Base-by-base conservation (phyloP, 2,113 vertebrate species). In the Columba janthina region DNA sequence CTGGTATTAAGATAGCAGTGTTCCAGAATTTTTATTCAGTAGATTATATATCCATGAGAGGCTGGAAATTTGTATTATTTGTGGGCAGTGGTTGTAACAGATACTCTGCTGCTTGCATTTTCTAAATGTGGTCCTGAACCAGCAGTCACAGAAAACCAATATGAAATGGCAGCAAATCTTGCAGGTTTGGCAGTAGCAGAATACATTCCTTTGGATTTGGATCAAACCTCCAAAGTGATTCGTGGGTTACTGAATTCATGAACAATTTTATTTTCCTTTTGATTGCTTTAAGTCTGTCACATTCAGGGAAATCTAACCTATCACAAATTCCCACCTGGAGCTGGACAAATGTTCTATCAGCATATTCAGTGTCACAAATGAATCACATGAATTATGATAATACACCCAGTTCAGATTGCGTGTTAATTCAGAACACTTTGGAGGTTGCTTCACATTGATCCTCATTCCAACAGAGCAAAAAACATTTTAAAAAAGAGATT, bases 171-270 rank as follows among this genome's bases (percentile, higher is more conserved):
- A 96, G 64, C 70, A 91, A 46, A 95, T 92, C 60, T 74, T 90
- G 36, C 48, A 77, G 91, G 82, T 87, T 96, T 97, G 95, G 94
- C 93, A 91, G 65, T 38, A 60, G 54, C 65, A 64, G 18, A 67
- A 85, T n/a, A n/a, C 82, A 85, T 97, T 96, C 76, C 38, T 89
- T 94, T 29, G 64, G 40, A 61, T 78, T 92, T 89, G 67, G 57
- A 72, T 85, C 34, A 31, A 81, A 16, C 38, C 66, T 85, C 58
- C 31, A 19, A 76, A 96, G 65, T 65, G n/a, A 40, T 93, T 95
- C 95, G 51, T 87, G 91, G 94, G 62, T 87, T 94, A 70, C 79
- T 6, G 4, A 92, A 94, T 85, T 91, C 85, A 44, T 92, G 78
- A 79, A 75, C 24, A 66, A 25, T 44, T 85, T 89, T 65, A 61